These are phyloP conservation scores for Tenthredo mesomela DNA, from an alignment of 2,888 invertebrate species.

Conservation along the genomic window DNA sequence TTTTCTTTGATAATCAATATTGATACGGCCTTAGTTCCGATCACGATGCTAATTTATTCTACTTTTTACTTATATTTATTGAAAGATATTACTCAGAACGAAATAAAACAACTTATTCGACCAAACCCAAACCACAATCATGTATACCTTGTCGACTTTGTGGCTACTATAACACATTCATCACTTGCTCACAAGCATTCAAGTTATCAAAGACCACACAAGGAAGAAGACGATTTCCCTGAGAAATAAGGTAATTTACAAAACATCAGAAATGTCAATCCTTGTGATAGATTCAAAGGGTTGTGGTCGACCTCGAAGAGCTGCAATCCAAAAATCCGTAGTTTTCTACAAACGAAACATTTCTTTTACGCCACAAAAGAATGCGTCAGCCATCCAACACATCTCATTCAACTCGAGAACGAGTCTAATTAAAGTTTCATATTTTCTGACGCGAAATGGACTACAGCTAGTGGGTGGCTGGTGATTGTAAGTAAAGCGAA, in stretches of 20 bases:
- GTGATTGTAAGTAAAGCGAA: not conserved
- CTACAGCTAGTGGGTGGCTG: not conserved
- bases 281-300: too few relatives aligned
- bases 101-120: not conserved
- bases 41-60: not conserved
- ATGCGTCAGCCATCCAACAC: not conserved
- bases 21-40: not conserved
- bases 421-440: not conserved
- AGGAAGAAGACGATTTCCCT: too few relatives aligned
- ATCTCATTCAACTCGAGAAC: not conserved
- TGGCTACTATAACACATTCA: not conserved
- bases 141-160: not conserved
- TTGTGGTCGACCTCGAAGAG: not conserved
- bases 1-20: not conserved
- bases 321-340: not conserved
- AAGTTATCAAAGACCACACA: too few relatives aligned
- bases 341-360: not conserved
- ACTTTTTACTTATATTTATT: not conserved
- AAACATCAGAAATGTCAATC: too few relatives aligned
- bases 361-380: not conserved
- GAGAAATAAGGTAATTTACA: too few relatives aligned
- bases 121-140: not conserved
- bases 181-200: too few relatives aligned
- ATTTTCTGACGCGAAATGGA: not conserved
- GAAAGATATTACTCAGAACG: not conserved